Evolutionary conservation across 2,113 vertebrate genomes (phyloP).

Genomic region (Prochilodus magdalenae): DNA sequence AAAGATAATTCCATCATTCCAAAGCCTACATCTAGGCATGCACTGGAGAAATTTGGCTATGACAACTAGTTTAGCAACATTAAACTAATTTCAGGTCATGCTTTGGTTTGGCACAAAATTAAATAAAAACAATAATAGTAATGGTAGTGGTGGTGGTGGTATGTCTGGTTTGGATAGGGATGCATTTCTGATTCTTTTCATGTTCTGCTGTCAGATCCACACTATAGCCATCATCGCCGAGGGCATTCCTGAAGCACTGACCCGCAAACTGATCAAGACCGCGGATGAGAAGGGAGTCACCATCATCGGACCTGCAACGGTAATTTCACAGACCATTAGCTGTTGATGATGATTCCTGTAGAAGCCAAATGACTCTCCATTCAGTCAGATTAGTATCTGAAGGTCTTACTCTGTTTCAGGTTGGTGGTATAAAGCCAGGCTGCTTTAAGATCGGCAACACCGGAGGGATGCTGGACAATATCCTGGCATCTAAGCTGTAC

Average conservation of each 20-base stretch:
- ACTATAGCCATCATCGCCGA: conserved; percentile 97
- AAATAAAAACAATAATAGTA: no score
- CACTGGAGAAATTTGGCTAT: no score
- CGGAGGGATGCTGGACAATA: conserved; percentile 97
- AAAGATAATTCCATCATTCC: no score
- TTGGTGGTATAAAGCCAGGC: conserved; percentile 96
- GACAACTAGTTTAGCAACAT: no score
- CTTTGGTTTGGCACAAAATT: no score
- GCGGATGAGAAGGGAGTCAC: conserved; percentile 93
- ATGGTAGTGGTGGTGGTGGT: no score
- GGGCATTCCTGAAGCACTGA: conserved; percentile 95
- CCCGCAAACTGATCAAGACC: conserved; percentile 90
- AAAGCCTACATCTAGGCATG: no score
- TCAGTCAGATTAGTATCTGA: neutral
- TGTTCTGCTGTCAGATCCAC: conserved; percentile 80
- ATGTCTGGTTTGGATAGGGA: neutral
- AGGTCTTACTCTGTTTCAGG: conserved; percentile 70
- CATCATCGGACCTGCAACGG: conserved; percentile 96
- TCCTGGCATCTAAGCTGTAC: conserved; percentile 95
- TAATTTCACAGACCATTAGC: conserved; percentile 64
- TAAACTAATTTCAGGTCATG: no score
- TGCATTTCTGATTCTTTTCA: neutral
- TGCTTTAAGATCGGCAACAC: conserved; percentile 99
- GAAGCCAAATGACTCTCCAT: neutral
- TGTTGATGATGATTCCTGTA: neutral